Evolutionary conservation across 2,797 vertebrate species (phyloP).

Genomic region (Neoniphon sammara): DNA sequence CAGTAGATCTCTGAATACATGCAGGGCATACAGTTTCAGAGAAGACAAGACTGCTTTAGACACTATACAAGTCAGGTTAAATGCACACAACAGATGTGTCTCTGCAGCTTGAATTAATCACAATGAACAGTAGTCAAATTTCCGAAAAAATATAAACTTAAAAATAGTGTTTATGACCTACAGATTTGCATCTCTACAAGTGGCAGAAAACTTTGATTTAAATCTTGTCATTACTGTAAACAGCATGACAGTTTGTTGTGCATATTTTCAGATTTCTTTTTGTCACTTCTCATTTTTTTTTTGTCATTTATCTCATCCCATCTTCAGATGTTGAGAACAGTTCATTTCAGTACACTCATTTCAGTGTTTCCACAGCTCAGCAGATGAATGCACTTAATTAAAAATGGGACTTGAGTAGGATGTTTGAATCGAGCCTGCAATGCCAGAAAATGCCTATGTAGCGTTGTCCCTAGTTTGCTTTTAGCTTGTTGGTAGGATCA

Average conservation of each 20-base stretch:
- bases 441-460: slow-evolving; percentile 10
- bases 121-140: neutral
- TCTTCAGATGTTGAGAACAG: neutral
- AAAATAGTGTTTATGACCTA: neutral
- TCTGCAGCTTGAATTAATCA: neutral
- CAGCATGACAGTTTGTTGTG: neutral
- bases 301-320: neutral
- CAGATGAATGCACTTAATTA: neutral
- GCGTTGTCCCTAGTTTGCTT: neutral
- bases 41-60: slow-evolving; percentile 2
- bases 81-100: neutral
- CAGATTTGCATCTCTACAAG: neutral
- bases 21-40: neutral
- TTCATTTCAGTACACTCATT: neutral
- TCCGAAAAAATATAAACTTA: neutral
- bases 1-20: neutral
- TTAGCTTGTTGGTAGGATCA: slow-evolving; percentile 37
- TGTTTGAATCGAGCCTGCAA: neutral
- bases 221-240: neutral
- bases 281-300: too few species aligned
- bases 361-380: neutral
- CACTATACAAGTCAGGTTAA: slow-evolving; percentile 1
- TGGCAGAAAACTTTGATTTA: too few species aligned
- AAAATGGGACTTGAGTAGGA: slow-evolving; percentile 6
- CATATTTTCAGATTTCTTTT: too few species aligned